Evolutionary conservation across 23 tunicate genomes (phyloP).

Genomic region (Halocynthia roretzi): DNA sequence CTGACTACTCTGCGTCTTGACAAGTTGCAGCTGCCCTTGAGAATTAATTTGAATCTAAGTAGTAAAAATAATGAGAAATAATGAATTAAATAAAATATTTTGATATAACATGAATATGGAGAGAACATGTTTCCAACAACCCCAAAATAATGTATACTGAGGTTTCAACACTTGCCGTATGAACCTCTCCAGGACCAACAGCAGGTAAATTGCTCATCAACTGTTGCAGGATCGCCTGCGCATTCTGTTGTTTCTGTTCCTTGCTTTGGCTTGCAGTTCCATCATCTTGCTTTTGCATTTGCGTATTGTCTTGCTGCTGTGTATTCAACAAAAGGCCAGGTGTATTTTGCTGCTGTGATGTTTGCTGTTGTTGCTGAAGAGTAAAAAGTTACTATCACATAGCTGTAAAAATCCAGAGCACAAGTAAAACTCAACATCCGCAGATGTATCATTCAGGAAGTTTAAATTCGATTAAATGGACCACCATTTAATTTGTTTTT

Average conservation of each 20-base stretch:
- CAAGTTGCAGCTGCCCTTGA: constrained; percentile 73
- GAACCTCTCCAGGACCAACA: constrained; percentile 44
- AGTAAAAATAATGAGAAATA: neutral
- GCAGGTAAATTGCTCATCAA: constrained; percentile 37
- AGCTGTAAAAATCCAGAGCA: constrained; percentile 1
- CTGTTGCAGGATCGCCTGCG: constrained; percentile 44
- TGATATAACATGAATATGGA: too few relatives aligned
- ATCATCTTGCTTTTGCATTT: constrained; percentile 1
- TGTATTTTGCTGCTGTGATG: constrained; percentile 4
- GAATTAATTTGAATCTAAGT: constrained; percentile 58
- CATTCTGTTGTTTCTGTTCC: constrained; percentile 8
- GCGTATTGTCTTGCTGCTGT: neutral
- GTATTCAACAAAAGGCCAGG: constrained; percentile 8
- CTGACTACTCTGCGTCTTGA: constrained; percentile 1
- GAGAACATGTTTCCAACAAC: neutral
- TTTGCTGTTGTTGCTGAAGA: constrained; percentile 6
- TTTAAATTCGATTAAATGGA: neutral
- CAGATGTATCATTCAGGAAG: neutral
- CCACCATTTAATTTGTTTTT: neutral
- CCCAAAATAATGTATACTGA: neutral
- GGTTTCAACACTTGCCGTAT: constrained; percentile 31
- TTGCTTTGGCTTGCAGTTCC: neutral
- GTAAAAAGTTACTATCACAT: too few relatives aligned
- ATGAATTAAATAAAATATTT: neutral
- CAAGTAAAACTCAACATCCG: too few relatives aligned